Evolutionary conservation across 2,797 vertebrate species (phyloP).

Genomic region (Parambassis ranga): DNA sequence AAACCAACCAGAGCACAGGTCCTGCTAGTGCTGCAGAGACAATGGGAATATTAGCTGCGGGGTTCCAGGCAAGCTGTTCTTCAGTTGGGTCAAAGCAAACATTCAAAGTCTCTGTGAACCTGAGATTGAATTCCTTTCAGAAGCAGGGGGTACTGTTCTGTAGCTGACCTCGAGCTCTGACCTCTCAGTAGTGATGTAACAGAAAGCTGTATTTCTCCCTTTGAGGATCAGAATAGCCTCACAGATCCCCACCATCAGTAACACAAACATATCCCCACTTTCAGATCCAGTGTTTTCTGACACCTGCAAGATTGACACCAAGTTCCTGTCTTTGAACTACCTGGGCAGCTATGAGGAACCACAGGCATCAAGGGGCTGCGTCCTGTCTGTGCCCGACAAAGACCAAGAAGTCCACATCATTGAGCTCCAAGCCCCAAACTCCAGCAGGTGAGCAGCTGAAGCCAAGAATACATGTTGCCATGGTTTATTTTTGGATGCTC

Average conservation of each 20-base stretch:
- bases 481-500: slow-evolving; percentile 46
- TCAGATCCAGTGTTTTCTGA: slow-evolving; percentile 89
- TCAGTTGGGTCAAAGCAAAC: slow-evolving; percentile 32
- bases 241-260: neutral
- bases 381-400: slow-evolving; percentile 79
- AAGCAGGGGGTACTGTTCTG: slow-evolving; percentile 10
- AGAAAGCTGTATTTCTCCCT: slow-evolving; percentile 12
- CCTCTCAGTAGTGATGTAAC: neutral
- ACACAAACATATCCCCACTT: slow-evolving; percentile 34
- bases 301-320: slow-evolving; percentile 90
- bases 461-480: slow-evolving; percentile 31
- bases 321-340: slow-evolving; percentile 97
- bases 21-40: neutral
- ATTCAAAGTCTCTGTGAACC: neutral
- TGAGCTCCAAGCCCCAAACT: slow-evolving; percentile 92
- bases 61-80: neutral
- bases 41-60: slow-evolving; percentile 33
- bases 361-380: slow-evolving; percentile 88
- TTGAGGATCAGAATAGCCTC: slow-evolving; percentile 11
- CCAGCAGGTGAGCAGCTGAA: slow-evolving; percentile 80
- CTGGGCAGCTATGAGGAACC: slow-evolving; percentile 91
- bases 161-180: slow-evolving; percentile 9
- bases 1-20: slow-evolving; percentile 14
- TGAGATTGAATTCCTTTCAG: slow-evolving; percentile 13
- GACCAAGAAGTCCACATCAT: slow-evolving; percentile 91